These are phyloP conservation scores for Antedon mediterranea DNA, from an alignment of 53 echinoderm and acorn worm species.

Conservation along the genomic window DNA sequence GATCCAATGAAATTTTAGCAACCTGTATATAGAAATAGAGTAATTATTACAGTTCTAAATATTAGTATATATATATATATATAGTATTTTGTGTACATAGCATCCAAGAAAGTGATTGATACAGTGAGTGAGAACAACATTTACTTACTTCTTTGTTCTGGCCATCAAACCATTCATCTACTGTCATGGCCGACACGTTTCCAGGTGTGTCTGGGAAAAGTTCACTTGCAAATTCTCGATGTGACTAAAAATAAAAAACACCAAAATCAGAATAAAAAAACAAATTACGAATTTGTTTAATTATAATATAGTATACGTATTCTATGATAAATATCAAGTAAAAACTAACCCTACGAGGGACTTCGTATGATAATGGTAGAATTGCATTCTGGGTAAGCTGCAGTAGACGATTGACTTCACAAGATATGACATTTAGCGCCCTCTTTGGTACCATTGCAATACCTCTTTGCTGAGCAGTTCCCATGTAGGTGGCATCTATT, in stretches of 20 bases:
- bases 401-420: conserved; percentile 76
- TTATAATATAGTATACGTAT: no score
- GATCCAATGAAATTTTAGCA: conserved; percentile 53
- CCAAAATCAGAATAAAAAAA: background rate
- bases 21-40: conserved; percentile 25
- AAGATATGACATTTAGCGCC: conserved; percentile 81
- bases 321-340: no score
- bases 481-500: conserved; percentile 23
- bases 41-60: background rate
- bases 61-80: no score
- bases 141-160: conserved; percentile 39
- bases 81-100: no score
- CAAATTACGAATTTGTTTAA: background rate
- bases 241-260: conserved; percentile 29
- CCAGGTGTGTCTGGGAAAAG: conserved; percentile 70
- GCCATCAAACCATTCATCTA: conserved; percentile 65
- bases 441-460: conserved; percentile 74
- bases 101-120: no score
- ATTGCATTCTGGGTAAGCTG: conserved; percentile 64
- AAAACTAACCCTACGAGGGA: conserved; percentile 65
- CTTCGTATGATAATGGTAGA: conserved; percentile 60
- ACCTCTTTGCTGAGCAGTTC: conserved; percentile 62
- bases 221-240: conserved; percentile 58
- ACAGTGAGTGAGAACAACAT: no score
- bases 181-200: conserved; percentile 48